phyloP scores from a whole-genome alignment of 1,140 invertebrate genomes.

The Conus betulinus region DNA sequence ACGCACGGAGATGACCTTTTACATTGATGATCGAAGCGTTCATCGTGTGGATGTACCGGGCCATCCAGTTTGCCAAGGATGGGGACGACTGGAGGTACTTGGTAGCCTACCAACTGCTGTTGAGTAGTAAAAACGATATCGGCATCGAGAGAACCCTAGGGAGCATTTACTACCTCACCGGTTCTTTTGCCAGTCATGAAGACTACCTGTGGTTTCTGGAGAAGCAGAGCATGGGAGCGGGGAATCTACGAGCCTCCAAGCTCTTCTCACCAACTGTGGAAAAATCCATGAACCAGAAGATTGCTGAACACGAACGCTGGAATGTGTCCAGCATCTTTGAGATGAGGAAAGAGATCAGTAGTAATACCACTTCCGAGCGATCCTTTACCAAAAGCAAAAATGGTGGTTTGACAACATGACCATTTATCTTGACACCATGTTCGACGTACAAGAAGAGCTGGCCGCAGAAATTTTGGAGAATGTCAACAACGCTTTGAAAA shows the following conservation, averaged over 20 bases:
- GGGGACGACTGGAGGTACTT: constrained; percentile 52
- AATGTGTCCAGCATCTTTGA: constrained; percentile 37
- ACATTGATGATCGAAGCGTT: constrained; percentile 45
- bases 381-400: constrained; percentile 40
- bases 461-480: constrained; percentile 47
- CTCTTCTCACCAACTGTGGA: constrained; percentile 46
- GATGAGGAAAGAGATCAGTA: constrained; percentile 48
- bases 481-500: constrained; percentile 24
- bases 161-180: constrained; percentile 47
- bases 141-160: constrained; percentile 60
- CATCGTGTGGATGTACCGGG: constrained; percentile 49
- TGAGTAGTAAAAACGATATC: constrained; percentile 55
- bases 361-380: constrained; percentile 39
- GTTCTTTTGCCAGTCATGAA: constrained; percentile 40
- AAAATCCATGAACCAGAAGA: constrained; percentile 5
- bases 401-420: constrained; percentile 67
- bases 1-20: constrained; percentile 48
- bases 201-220: constrained; percentile 51
- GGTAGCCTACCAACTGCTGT: constrained; percentile 56
- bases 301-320: neutral
- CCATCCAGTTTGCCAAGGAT: constrained; percentile 45
- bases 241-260: constrained; percentile 44
- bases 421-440: constrained; percentile 62
- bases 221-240: constrained; percentile 43
- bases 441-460: constrained; percentile 62